These are phyloP conservation scores for Chaenodraco wilsoni DNA, from an alignment of 2,797 vertebrate genomes.

Conservation along the genomic window DNA sequence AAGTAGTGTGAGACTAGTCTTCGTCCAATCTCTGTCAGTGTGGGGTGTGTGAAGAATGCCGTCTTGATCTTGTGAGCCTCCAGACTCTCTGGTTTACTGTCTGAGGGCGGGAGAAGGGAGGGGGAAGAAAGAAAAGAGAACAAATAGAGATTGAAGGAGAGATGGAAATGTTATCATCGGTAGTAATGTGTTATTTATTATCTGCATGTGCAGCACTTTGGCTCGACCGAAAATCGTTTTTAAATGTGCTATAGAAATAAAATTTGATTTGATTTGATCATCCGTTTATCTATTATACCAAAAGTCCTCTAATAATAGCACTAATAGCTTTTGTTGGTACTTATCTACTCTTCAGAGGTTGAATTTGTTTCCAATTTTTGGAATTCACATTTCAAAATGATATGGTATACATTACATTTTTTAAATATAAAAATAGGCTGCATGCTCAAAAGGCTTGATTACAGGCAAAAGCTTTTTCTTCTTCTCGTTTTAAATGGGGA, in stretches of 20 bases:
- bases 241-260: no score
- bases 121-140: neutral
- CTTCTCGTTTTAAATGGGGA: neutral
- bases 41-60: conserved; percentile 94
- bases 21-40: conserved; percentile 93
- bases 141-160: neutral
- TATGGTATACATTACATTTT: neutral
- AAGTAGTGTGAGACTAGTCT: conserved; percentile 97
- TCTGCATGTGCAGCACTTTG: no score
- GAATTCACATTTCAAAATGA: neutral
- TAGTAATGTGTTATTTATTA: no score
- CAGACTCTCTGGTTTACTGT: conserved; percentile 94
- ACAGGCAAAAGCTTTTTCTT: neutral
- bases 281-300: conserved; percentile 1
- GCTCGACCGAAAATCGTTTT: no score
- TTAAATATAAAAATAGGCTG: neutral
- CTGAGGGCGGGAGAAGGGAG: conserved; percentile 72
- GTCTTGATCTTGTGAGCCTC: conserved; percentile 97
- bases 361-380: neutral
- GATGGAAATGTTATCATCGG: neutral
- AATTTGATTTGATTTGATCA: no score
- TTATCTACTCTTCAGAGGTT: neutral
- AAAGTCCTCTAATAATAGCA: neutral
- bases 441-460: neutral
- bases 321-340: neutral